Evolutionary conservation across 2,888 invertebrate genomes (phyloP), one percentile per base, ranked within the genome.

Genomic region (Callyntrura guangdongensis): DNA sequence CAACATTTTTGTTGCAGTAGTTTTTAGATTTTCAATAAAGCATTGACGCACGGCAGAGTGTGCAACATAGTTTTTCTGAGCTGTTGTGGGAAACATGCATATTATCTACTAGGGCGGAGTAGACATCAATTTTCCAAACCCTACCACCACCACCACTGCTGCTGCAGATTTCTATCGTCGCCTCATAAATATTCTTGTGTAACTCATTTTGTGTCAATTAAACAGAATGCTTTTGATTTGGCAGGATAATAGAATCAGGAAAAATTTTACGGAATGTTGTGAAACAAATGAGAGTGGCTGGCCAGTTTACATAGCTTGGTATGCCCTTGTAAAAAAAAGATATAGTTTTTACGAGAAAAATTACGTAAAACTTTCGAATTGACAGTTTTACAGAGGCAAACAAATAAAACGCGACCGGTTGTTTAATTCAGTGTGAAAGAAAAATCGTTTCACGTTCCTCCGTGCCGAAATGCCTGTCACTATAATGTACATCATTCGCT

Each of bases 251-350:
- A 22, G 20, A 53, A 49, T 25, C 53, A 49, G 77, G 17, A 45
- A 69, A 69, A 45, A 14, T 1, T 45, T 4, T 1, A 8, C n/a
- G 25, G 53, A 77, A 77, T 77, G 49, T 53, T 49, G 53, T 53
- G 77, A 22, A 77, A 77, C 77, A 53, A 77, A 77, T 74, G 72
- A 49, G 53, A 77, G 53, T 25, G 25, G 53, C 45, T 36, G 36
- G 36, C 36, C 6, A 6, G 72, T 27, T 64, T 25, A 36, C 0
- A 14, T 11, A 25, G 12, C 25, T 12, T 11, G 64, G 25, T 25
- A 53, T 11, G 2, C 14, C 25, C 14, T 6, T 64, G 64, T 64
- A 25, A 64, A 64, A 64, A 25, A 53, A 5, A 9, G 14, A 64
- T 64, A 59, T 45, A n/a, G 6, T 9, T 61, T 56, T 56, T n/a